Conservation (phyloP, 2,888 invertebrate genomes). For the Frankliniella intonsa region DNA sequence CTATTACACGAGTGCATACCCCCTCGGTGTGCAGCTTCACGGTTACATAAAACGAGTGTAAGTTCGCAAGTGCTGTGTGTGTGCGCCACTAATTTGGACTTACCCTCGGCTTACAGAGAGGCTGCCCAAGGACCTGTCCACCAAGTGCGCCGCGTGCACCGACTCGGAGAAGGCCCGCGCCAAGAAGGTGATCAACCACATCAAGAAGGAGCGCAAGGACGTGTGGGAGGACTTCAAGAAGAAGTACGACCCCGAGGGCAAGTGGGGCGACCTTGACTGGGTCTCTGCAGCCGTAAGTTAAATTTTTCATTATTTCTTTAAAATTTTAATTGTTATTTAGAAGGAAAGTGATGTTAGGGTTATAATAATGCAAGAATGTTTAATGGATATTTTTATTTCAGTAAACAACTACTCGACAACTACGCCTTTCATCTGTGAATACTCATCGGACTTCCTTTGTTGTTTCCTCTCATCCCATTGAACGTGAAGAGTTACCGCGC, state of each 20-base stretch:
- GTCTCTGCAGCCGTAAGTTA: background rate
- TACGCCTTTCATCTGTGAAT: background rate
- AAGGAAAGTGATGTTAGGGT: too few species aligned
- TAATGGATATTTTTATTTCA: too few species aligned
- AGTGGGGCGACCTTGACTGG: background rate
- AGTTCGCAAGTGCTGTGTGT: too few species aligned
- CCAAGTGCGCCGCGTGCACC: background rate
- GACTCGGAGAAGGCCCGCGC: background rate
- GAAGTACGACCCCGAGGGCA: conserved; percentile 14
- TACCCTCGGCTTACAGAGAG: background rate
- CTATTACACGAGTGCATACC: too few species aligned
- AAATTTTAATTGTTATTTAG: too few species aligned
- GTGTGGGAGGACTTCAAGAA: conserved; percentile 12
- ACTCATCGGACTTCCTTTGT: background rate
- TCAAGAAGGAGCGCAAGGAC: conserved; percentile 9
- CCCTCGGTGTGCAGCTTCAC: too few species aligned
- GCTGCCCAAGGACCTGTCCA: background rate
- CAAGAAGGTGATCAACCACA: background rate
- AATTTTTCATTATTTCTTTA: too few species aligned
- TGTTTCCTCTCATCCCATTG: too few species aligned
- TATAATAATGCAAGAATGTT: background rate
- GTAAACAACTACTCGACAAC: background rate
- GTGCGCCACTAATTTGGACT: too few species aligned
- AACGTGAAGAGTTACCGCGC: too few species aligned
- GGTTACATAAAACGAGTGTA: too few species aligned